Evolutionary conservation across 2,888 invertebrate species (phyloP).

Genomic region (Branchellion lobata): DNA sequence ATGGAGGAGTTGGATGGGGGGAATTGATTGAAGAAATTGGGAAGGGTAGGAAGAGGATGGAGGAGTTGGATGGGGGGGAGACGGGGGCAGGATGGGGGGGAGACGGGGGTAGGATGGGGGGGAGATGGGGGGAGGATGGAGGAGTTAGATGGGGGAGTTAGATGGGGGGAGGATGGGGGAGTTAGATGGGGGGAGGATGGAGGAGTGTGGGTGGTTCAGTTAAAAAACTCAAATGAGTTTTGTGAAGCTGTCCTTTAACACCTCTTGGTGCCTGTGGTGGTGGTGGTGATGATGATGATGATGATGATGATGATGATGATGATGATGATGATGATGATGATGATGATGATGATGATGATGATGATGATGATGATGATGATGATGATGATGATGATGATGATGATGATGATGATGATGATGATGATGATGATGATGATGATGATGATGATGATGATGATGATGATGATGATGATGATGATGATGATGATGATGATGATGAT

Average conservation of each 20-base stretch:
- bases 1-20: no score
- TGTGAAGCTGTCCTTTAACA: not conserved
- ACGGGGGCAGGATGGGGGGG: no score
- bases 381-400: not conserved
- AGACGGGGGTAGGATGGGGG: no score
- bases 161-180: no score
- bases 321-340: conserved; percentile 22
- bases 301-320: not conserved
- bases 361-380: conserved; percentile 30
- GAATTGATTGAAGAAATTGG: no score
- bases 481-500: conserved; percentile 29
- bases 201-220: not conserved
- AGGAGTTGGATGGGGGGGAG: no score
- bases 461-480: not conserved
- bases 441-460: not conserved
- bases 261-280: no score
- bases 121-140: no score
- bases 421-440: not conserved
- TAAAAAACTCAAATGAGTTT: conserved; percentile 5
- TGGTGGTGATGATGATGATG: not conserved
- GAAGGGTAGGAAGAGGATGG: no score
- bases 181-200: no score
- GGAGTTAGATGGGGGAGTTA: no score
- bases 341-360: conserved; percentile 31
- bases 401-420: not conserved